phyloP scores from a whole-genome alignment of 1,140 invertebrate species.

The Agraylea sexmaculata region DNA sequence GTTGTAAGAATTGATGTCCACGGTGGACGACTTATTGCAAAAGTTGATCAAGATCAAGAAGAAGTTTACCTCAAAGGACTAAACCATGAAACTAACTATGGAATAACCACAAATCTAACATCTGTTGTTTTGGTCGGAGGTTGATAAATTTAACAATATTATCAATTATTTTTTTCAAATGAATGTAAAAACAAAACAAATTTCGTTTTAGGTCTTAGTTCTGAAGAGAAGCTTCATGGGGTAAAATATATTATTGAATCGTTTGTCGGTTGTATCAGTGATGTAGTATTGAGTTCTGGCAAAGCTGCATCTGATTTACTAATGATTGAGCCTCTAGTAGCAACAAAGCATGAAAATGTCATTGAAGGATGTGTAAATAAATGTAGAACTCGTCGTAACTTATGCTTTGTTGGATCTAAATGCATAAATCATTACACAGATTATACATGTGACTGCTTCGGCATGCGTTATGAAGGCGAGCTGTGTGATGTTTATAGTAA shows the following conservation, averaged over 20 bases:
- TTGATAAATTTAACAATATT: constrained; percentile 26
- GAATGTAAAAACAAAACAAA: too few species aligned
- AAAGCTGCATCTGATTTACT: constrained; percentile 70
- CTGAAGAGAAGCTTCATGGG: constrained; percentile 71
- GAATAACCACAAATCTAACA: constrained; percentile 67
- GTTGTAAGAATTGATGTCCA: constrained; percentile 70
- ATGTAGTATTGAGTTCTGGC: constrained; percentile 70
- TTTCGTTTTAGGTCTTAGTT: constrained; percentile 65
- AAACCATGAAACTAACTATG: constrained; percentile 69
- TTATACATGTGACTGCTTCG: constrained; percentile 82
- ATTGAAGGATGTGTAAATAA: constrained; percentile 74
- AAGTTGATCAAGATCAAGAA: constrained; percentile 68
- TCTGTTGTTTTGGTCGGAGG: constrained; percentile 84
- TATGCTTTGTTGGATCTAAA: constrained; percentile 69
- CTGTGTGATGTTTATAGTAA: constrained; percentile 82
- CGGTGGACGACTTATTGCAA: constrained; percentile 64
- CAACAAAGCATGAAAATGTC: constrained; percentile 76
- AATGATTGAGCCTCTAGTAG: constrained; percentile 66
- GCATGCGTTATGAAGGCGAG: constrained; percentile 79
- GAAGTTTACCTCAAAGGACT: constrained; percentile 70
- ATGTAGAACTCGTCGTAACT: constrained; percentile 64
- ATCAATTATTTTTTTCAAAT: too few species aligned
- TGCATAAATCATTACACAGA: constrained; percentile 85
- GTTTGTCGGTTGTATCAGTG: constrained; percentile 81
- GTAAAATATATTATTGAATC: constrained; percentile 86